Evolutionary conservation across 2,113 vertebrate genomes (phyloP), one percentile per base, ranked within the genome.

Genomic region (Vimba vimba): DNA sequence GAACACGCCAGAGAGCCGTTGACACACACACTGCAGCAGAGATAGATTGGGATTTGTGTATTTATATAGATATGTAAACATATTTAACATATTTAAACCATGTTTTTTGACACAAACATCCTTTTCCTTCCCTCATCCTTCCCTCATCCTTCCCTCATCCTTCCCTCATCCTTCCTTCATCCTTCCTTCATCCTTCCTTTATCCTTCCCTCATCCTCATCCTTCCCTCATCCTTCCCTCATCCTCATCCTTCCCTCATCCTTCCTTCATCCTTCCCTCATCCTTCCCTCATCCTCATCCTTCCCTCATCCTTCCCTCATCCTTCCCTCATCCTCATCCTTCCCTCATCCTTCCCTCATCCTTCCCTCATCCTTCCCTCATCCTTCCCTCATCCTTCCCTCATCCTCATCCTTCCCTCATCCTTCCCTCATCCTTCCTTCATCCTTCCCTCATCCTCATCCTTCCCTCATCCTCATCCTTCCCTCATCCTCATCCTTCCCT

Each of bases 1-100:
- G 93, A 93, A 86, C 97, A 98, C 2, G 30, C 62, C 82, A 97
- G 90, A 11, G 94, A 95, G 30, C 96, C 96, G 0, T 96, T 96
- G 77, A 88, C 74, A 90, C 97, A 98, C 21, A 94, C 92, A 89
- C 97, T 98, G 91, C 3, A 27, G 6, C 21, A 57, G 39, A 68
- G 12, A 10, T 62, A 21, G 52, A 15, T 2, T 69, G 66, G 9
- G 8, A 39, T 69, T 10, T 21, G 30, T 19, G 64, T 68, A 33
- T 47, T 12, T 36, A 21, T 36, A 39, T 11, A 39, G 13, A 33
- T 33, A 33, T 33, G 3, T 33, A 4, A 33, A 33, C 33, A 33
- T 33, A 33, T 30, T 30, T 30, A 30, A 30, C 30, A 1, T 27
- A 27, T 30, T 33, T 33, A 33, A 33, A 0, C 33, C 3, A 33